These are phyloP conservation scores for Plodia interpunctella DNA, from an alignment of 1,140 invertebrate genomes.

Conservation along the genomic window DNA sequence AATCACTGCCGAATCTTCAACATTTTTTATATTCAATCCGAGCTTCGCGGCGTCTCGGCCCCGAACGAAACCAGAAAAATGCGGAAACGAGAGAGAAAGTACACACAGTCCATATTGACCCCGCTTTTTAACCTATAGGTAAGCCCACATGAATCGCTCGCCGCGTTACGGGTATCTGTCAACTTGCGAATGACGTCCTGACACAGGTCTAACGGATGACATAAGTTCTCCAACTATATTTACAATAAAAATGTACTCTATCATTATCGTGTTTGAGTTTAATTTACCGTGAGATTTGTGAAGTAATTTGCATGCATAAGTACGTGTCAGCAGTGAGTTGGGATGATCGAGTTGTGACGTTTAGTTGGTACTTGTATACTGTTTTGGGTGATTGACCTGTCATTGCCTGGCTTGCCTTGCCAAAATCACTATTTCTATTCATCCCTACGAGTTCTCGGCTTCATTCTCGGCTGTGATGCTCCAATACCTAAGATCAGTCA, in stretches of 20 bases:
- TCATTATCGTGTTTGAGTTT: background rate
- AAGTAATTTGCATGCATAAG: slow-evolving; percentile 49
- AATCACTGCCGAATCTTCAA: no score
- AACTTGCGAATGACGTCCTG: background rate
- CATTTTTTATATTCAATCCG: no score
- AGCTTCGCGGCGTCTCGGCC: no score
- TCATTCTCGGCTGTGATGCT: no score
- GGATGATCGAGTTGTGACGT: slow-evolving; percentile 33
- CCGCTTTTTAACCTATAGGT: no score
- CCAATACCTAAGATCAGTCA: no score
- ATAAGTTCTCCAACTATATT: background rate
- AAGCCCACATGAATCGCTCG: background rate
- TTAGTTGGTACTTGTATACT: slow-evolving; percentile 32
- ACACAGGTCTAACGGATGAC: background rate
- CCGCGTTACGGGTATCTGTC: background rate
- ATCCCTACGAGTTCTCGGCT: no score
- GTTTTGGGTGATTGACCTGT: background rate
- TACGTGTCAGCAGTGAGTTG: slow-evolving; percentile 40
- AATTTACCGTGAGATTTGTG: slow-evolving; percentile 8
- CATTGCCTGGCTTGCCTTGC: background rate
- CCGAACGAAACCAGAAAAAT: no score
- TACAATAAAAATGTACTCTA: background rate
- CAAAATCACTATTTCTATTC: no score
- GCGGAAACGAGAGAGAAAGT: no score
- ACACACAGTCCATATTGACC: background rate